Base-by-base conservation (phyloP, 2,888 invertebrate species). In the Campoletis raptor region DNA sequence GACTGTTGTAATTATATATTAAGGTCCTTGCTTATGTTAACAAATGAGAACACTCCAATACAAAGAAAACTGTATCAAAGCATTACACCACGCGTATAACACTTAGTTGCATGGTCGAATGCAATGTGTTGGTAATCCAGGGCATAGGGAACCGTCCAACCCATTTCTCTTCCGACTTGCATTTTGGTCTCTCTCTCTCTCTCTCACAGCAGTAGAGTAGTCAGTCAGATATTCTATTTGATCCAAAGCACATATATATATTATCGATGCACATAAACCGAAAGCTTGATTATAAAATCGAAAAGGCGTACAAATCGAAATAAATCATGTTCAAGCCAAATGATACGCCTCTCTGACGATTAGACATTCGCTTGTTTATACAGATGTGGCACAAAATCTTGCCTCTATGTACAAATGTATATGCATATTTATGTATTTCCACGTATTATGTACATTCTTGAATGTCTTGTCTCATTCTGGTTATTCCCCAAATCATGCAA, bases 121-220 rank as follows among this genome's bases (percentile, higher is more conserved):
- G 76, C 83, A 80, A 86, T 86, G 76, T 86, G 61, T 61, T 72
- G 80, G 76, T 83, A 83, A 80, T 83, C 30, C 79, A 72, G 70
- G 64, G n/a, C 74, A 66, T 36, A 37, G 45, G n/a, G 24, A 21
- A 9, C 9, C 24, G 8, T 4, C 52, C 52, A 18, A 67, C 21
- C 45, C 30, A 30, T 30, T 67, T 54, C 67, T 52, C 24, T 15
- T 24, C 48, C 48, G 36, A 30, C 36, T 66, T 48, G 12, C 45
- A 66, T 77, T 77, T 77, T 42, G 64, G 21, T 66, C 48, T 66
- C 45, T 77, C 18, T 45, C 30, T 24, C n/a, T 30, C 30, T 30
- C 30, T 30, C 30, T 30, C 30, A 3, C 30, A 30, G 36, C 73
- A 24, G 24, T 10, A 72, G 70, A 24, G 36, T 42, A 42, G 18